These are phyloP conservation scores for Polymixis flavicincta DNA, from an alignment of 2,888 invertebrate species.

Conservation along the genomic window DNA sequence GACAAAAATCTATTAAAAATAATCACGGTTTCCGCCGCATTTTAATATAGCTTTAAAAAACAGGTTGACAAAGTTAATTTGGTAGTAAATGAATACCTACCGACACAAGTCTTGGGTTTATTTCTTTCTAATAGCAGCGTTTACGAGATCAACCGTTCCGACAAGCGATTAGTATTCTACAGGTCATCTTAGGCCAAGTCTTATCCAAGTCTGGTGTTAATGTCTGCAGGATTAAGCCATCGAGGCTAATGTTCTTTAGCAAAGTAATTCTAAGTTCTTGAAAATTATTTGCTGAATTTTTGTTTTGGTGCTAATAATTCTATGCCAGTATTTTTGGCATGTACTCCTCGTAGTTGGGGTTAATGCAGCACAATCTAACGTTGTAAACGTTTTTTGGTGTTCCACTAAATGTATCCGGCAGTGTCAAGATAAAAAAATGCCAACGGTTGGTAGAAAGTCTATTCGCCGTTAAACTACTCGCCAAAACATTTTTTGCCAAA, in stretches of 20 bases:
- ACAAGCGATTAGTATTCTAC: conserved; percentile 56
- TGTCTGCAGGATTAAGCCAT: conserved; percentile 48
- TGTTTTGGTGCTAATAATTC: conserved; percentile 18
- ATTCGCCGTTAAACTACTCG: conserved; percentile 40
- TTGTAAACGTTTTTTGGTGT: conserved; percentile 29
- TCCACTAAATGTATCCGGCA: conserved; percentile 50
- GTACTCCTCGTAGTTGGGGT: conserved; percentile 8
- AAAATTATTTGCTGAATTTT: conserved; percentile 6
- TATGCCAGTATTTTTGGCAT: conserved; percentile 35
- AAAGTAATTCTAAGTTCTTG: conserved; percentile 46
- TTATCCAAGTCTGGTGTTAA: conserved; percentile 60
- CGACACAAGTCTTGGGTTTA: conserved; percentile 26
- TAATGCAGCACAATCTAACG: conserved; percentile 23
- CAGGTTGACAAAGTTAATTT: conserved; percentile 12
- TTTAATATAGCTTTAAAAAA: neutral
- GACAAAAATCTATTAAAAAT: neutral
- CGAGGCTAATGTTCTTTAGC: conserved; percentile 26
- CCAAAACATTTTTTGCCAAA: conserved; percentile 40
- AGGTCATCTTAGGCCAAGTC: conserved; percentile 51
- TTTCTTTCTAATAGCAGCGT: conserved; percentile 45
- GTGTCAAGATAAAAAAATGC: conserved; percentile 58
- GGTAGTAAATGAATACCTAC: conserved; percentile 34
- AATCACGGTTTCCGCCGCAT: no score
- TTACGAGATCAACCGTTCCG: conserved; percentile 51
- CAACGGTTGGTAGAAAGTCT: conserved; percentile 60